phyloP scores from a whole-genome alignment of 1,140 invertebrate species.

The Aphis gossypii region DNA sequence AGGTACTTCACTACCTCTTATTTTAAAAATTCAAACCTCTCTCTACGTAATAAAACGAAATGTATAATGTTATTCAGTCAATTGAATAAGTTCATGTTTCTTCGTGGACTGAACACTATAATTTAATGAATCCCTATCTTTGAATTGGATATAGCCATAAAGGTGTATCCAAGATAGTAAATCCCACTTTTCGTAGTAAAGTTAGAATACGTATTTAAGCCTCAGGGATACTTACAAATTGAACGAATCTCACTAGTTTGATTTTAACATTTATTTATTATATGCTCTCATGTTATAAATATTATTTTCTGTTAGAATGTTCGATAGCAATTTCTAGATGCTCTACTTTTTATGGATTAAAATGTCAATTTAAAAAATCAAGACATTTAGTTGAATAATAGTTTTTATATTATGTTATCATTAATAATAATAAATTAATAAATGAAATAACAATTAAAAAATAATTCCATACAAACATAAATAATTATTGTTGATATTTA shows the following conservation, averaged over 20 bases:
- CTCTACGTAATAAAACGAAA: conserved; percentile 16
- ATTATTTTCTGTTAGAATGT: not conserved
- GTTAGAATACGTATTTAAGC: not conserved
- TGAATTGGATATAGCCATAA: not conserved
- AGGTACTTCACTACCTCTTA: not conserved
- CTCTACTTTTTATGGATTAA: not conserved
- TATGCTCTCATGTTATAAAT: not conserved
- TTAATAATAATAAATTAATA: not conserved
- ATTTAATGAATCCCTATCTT: conserved; percentile 19
- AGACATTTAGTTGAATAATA: not conserved
- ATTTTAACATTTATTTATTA: conserved; percentile 9
- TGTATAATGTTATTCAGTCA: not conserved
- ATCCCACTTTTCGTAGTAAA: not conserved
- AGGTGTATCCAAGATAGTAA: not conserved
- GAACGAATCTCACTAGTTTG: conserved; percentile 1
- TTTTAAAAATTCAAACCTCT: not conserved
- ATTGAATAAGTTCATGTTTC: conserved; percentile 14
- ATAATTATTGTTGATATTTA: not conserved
- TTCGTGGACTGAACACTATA: not conserved
- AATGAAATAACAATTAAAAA: not conserved
- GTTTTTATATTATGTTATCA: not conserved
- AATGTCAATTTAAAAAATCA: not conserved
- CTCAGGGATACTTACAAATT: not conserved
- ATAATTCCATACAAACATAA: not conserved
- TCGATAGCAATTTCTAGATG: not conserved